Evolutionary conservation across 1,140 invertebrate species (phyloP).

Genomic region (Plectus sambesii): DNA sequence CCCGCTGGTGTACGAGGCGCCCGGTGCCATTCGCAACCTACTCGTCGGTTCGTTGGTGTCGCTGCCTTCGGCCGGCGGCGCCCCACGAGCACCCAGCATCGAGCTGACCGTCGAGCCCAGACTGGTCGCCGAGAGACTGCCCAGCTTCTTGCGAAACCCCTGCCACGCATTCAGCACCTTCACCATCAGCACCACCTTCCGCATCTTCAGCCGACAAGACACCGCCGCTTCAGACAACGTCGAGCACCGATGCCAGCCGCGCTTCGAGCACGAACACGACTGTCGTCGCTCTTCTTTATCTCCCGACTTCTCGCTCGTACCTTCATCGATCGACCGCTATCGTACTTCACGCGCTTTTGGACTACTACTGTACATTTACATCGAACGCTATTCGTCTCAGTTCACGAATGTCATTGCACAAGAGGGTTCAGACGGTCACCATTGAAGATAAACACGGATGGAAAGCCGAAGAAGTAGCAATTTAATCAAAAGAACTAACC

Average conservation of each 20-base stretch:
- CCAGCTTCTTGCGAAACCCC: slow-evolving; percentile 10
- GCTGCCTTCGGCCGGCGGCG: slow-evolving; percentile 13
- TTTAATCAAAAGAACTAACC: too few species aligned
- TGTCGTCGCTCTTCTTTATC: too few species aligned
- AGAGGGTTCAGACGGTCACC: too few species aligned
- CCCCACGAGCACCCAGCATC: slow-evolving; percentile 15
- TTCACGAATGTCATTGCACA: too few species aligned
- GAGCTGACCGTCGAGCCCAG: too few species aligned
- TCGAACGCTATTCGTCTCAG: too few species aligned
- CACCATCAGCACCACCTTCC: slow-evolving; percentile 39
- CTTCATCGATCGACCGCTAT: too few species aligned
- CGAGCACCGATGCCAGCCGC: slow-evolving; percentile 21
- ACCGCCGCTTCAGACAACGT: slow-evolving; percentile 29
- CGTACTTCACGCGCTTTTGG: too few species aligned
- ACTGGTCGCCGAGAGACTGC: slow-evolving; percentile 16
- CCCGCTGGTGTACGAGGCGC: background rate
- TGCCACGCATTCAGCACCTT: slow-evolving; percentile 33
- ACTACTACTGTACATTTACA: too few species aligned
- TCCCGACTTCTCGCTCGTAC: too few species aligned
- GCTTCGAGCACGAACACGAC: background rate
- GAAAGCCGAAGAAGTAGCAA: too few species aligned
- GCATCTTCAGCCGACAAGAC: slow-evolving; percentile 30
- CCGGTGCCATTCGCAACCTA: background rate
- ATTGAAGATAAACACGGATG: too few species aligned
- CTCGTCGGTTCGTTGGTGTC: background rate